Base-by-base conservation (phyloP, 2,888 invertebrate genomes). In the Amphipoea oculea region DNA sequence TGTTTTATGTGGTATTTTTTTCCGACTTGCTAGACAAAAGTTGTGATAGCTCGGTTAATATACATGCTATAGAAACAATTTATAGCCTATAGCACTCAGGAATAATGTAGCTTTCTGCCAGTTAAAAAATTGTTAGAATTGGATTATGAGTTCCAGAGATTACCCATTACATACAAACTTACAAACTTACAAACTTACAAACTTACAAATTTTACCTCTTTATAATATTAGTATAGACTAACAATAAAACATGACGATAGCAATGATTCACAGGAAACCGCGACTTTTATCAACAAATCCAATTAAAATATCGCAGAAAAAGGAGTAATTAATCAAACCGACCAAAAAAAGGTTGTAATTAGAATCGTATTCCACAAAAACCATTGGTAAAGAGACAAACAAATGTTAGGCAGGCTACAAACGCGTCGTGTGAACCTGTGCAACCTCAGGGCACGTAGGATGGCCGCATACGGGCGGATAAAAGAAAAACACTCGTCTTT, bases 401-500 rank as follows among this genome's bases (percentile, higher is more conserved):
- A 83, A 76, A 82, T 66, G 78, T 83, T 72, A 78, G 79, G 74
- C 80, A 60, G 74, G 78, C 80, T 80, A 79, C 84, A 86, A 74
- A 82, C 70, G 73, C 60, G 81, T 71, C 70, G 84, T 81, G 83
- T 83, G 72, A 57, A 66, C 23, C 45, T 71, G 82, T 78, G 62
- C 83, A 86, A 89, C 89, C 86, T 79, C 87, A 80, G 81, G 76
- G 78, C 86, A 77, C 84, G 85, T 73, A 77, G 83, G 81, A 91
- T 62, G 77, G 83, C 93, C 94, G 90, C 93, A 94, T 93, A 90
- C 87, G 88, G 87, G 81, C 76, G 79, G 83, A 86, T 90, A 92
- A 93, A 94, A 95, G 93, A 93, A 94, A 94, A 93, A 93, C 91
- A 93, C 77, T 89, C 91, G 90, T 93, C 93, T 93, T 93, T 90